phyloP scores from a whole-genome alignment of 2,113 vertebrate species.

The Grallaria varia region DNA sequence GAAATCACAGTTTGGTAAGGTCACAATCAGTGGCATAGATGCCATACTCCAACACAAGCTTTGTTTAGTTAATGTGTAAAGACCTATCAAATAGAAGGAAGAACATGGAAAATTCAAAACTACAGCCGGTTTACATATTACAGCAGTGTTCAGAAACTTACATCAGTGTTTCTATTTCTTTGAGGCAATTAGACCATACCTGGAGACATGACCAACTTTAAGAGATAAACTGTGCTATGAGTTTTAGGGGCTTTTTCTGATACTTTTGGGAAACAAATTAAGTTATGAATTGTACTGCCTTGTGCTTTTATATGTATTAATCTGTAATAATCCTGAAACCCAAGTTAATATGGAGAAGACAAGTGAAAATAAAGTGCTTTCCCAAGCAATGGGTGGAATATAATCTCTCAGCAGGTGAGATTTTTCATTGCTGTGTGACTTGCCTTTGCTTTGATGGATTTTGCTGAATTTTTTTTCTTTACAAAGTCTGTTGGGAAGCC shows the following conservation, averaged over 20 bases:
- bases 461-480: not conserved
- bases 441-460: not conserved
- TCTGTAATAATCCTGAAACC: not conserved
- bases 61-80: not conserved
- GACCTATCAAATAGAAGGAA: not conserved
- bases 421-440: not conserved
- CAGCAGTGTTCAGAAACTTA: not conserved
- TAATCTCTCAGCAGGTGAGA: not conserved
- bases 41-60: not conserved
- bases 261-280: not conserved
- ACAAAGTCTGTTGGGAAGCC: not conserved
- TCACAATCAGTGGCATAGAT: not conserved
- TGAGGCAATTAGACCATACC: not conserved
- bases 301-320: not conserved
- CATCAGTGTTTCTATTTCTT: not conserved
- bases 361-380: not conserved
- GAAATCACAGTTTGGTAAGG: not conserved
- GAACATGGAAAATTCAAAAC: not conserved
- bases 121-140: not conserved
- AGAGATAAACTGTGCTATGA: not conserved
- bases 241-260: not conserved
- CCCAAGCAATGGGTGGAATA: not conserved
- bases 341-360: not conserved
- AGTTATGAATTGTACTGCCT: not conserved
- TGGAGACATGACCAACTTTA: not conserved